Percentiles rank a stretch among this genome's conserved stretches.
These are phyloP conservation scores for Scytalopus superciliaris DNA, from an alignment of 2,113 vertebrate genomes.

Conservation along the genomic window DNA sequence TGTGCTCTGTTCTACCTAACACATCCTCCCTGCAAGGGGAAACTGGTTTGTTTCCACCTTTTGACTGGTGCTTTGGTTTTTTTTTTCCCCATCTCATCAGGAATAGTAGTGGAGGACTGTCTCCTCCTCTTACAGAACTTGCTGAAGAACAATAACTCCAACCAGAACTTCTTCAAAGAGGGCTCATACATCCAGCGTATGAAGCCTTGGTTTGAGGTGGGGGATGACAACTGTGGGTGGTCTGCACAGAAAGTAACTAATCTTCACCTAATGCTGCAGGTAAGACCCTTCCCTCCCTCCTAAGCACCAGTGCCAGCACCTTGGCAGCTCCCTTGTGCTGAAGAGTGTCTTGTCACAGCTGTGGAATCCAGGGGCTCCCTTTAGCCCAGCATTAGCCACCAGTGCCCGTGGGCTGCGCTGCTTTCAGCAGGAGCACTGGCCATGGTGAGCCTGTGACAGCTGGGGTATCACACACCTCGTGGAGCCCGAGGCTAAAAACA, in stretches of 20 bases:
- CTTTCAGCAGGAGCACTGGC: neutral
- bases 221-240: constrained; percentile 96
- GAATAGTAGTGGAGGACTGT: constrained; percentile 98
- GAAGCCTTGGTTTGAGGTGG: constrained; percentile 99
- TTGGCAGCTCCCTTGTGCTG: neutral
- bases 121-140: constrained; percentile 91
- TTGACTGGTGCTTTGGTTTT: neutral
- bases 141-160: constrained; percentile 97
- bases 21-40: neutral
- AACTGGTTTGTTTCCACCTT: neutral
- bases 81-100: constrained; percentile 58
- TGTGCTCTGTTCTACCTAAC: neutral
- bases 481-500: no score
- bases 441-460: no score
- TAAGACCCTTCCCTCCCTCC: constrained; percentile 26
- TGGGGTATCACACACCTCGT: fast-evolving
- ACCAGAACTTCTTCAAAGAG: constrained; percentile 99
- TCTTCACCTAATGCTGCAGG: constrained; percentile 97
- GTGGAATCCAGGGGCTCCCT: neutral
- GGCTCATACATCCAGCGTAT: constrained; percentile 97
- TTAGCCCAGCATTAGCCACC: neutral
- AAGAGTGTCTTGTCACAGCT: fast-evolving
- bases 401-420: neutral
- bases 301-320: fast-evolving
- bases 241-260: constrained; percentile 98